Base-by-base conservation (phyloP, 2,797 vertebrate species). In the Glyptemys insculpta region DNA sequence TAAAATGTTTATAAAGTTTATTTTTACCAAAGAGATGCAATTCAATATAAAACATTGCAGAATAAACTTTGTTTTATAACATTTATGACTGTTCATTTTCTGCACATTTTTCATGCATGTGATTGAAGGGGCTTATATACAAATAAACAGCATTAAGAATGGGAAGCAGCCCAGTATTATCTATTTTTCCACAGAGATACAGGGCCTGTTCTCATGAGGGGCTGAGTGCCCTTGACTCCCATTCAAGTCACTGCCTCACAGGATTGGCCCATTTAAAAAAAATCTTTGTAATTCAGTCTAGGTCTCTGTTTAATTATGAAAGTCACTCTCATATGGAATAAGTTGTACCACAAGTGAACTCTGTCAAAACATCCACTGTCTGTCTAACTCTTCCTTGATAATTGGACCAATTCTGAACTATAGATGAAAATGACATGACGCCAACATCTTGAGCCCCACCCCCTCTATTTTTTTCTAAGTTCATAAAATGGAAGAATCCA, bases 11-110 rank as follows among this genome's bases (percentile, higher is more conserved):
- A 99, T 99, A 99, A 99, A 99, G 99, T 99, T 99, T 99, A 99
- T 99, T 99, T 99, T 99, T 99, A 99, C 99, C 99, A 99, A 99
- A 99, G 99, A 99, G 99, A 99, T 99, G 99, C 99, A 99, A 99
- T 99, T 99, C 99, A 99, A 99, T 99, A 99, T 99, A 99, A 99
- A 99, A 99, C 99, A 99, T 99, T 99, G 98, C 99, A 99, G 98
- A 99, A 99, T 99, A 99, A 99, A 99, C 95, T 98, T 99, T 99
- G 98, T 99, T 99, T 98, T 99, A 99, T 98, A 98, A 98, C 98
- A 98, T 96, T 95, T 96, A 96, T 97, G 96, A 94, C 96, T 96
- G 74, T 34, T 44, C 8, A n/a, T 86, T 89, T 97, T 96, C 92
- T 94, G 95, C 94, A 95, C 95, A 90, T 92, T 96, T 96, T 96